Evolutionary conservation across 2,113 vertebrate genomes (phyloP).

Genomic region (Elephantulus edwardii): DNA sequence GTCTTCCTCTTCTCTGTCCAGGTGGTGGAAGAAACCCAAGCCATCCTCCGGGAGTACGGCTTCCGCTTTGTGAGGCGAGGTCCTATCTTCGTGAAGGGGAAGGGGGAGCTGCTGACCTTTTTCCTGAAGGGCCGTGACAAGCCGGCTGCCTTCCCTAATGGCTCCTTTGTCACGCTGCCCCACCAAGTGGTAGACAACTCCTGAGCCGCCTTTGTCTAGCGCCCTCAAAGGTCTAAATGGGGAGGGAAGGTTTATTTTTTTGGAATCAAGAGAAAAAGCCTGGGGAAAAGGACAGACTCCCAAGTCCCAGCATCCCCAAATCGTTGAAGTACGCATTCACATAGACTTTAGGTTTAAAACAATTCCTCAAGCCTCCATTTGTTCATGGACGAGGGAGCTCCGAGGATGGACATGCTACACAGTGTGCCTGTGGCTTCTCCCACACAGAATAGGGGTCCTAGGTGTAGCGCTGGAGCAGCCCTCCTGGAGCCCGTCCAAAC

Average conservation of each 20-base stretch:
- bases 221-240: accelerated
- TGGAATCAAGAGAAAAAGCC: neutral
- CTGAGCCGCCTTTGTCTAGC: constrained; percentile 74
- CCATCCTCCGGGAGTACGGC: constrained; percentile 93
- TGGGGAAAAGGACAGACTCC: constrained; percentile 38
- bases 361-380: constrained; percentile 57
- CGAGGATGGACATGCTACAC: constrained; percentile 44
- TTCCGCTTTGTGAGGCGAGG: constrained; percentile 96
- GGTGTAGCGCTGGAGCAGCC: neutral
- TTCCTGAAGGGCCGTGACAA: constrained; percentile 96
- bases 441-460: constrained; percentile 39
- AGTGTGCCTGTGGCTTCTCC: constrained; percentile 63
- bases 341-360: constrained; percentile 66
- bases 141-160: constrained; percentile 90
- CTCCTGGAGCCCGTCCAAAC: constrained; percentile 22
- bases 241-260: constrained; percentile 1
- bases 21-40: constrained; percentile 97
- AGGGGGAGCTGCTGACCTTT: constrained; percentile 95
- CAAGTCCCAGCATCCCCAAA: neutral
- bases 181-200: constrained; percentile 96
- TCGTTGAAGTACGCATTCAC: constrained; percentile 29
- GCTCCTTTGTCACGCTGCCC: constrained; percentile 92
- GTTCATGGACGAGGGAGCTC: constrained; percentile 14
- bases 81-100: constrained; percentile 95
- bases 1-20: constrained; percentile 70